Evolutionary conservation across 2,113 vertebrate genomes (phyloP).

Genomic region (Regulus satrapa): DNA sequence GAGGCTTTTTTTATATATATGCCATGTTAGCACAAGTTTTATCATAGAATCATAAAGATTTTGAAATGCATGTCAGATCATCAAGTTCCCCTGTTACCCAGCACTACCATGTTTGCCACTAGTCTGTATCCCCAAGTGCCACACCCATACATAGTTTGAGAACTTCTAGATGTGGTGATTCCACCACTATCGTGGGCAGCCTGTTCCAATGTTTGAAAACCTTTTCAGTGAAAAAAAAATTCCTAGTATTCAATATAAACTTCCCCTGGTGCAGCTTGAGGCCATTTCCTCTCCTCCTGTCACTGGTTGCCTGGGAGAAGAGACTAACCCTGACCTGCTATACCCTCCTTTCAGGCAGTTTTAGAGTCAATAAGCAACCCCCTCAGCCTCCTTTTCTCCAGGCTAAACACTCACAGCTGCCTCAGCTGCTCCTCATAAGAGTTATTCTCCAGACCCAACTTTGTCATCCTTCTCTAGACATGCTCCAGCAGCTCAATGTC

Average conservation of each 20-base stretch:
- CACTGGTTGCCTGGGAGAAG: neutral
- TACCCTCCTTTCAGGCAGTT: neutral
- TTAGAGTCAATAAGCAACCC: no score
- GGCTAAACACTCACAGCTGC: neutral
- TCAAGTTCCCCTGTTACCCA: fast-evolving
- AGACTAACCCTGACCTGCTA: neutral
- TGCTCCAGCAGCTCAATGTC: no score
- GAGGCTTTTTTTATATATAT: neutral
- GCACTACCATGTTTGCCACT: fast-evolving
- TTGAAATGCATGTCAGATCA: fast-evolving
- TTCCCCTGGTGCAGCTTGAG: neutral
- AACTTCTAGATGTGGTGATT: neutral
- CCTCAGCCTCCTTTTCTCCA: neutral
- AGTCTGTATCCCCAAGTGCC: no score
- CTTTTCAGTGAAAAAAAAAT: neutral
- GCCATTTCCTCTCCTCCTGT: neutral
- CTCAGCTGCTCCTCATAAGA: neutral
- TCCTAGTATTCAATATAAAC: neutral
- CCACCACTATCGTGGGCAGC: neutral
- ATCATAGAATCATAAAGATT: neutral
- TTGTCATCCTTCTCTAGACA: neutral
- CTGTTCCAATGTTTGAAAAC: neutral
- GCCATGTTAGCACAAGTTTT: neutral
- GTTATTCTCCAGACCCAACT: neutral
- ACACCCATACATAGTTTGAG: neutral